Conservation (phyloP, 2,113 vertebrate genomes). For the Ivindomyrus marchei region DNA sequence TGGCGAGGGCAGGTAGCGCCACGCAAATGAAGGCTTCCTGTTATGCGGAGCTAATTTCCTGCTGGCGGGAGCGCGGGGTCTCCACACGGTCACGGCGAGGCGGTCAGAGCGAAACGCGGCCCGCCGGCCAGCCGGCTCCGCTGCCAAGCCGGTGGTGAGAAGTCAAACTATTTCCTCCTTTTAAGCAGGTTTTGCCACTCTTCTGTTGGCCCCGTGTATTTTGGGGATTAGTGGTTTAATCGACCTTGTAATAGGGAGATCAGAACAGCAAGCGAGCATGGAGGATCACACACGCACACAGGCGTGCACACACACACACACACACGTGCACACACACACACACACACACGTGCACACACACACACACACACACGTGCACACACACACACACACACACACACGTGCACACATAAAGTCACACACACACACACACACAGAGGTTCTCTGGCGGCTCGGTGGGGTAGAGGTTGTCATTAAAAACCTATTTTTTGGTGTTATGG, state of each 20-base stretch:
- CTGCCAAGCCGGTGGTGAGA: slow-evolving; percentile 29
- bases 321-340: background rate
- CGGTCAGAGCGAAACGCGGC: background rate
- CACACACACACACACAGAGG: background rate
- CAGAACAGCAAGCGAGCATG: slow-evolving; percentile 62
- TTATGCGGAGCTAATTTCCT: background rate
- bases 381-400: background rate
- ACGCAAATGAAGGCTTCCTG: background rate
- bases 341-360: background rate
- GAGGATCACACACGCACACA: slow-evolving; percentile 33
- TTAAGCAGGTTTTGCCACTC: slow-evolving; percentile 29
- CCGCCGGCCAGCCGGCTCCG: background rate
- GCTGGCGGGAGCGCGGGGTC: background rate
- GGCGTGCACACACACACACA: slow-evolving; percentile 37
- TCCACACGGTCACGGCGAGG: background rate
- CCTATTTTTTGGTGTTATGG: background rate
- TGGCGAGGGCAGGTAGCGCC: background rate
- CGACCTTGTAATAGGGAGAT: slow-evolving; percentile 75
- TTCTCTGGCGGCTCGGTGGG: background rate
- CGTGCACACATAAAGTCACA: slow-evolving; percentile 5
- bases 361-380: slow-evolving; percentile 22
- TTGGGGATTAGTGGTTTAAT: slow-evolving; percentile 73
- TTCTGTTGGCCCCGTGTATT: slow-evolving; percentile 65
- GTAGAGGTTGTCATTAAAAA: slow-evolving; percentile 4
- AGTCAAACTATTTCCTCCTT: slow-evolving; percentile 49